A percentile compares a stretch with the other conserved stretches of the same genome.
These are phyloP conservation scores for Tichodroma muraria DNA, from an alignment of 2,113 vertebrate genomes.

Conservation along the genomic window DNA sequence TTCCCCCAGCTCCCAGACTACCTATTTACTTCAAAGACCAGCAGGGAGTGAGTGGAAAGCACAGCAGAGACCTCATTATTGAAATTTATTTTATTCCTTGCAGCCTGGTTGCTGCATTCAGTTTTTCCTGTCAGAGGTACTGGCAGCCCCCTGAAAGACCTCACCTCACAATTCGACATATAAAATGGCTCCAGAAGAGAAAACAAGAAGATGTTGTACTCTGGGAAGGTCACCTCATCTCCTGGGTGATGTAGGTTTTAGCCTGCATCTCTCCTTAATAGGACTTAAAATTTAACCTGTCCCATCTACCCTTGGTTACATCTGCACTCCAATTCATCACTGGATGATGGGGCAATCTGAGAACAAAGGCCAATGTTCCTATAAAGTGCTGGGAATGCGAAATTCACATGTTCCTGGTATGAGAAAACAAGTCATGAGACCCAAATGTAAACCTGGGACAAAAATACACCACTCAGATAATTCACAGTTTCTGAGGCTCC, in stretches of 20 bases:
- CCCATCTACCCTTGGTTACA: background rate
- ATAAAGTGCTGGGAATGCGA: background rate
- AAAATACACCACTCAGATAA: background rate
- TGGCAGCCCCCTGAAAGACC: background rate
- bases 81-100: background rate
- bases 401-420: background rate
- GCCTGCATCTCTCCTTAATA: background rate
- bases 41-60: background rate
- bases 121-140: background rate
- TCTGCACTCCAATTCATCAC: background rate
- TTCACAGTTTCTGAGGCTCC: background rate
- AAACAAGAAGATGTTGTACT: background rate
- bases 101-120: background rate
- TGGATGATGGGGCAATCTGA: background rate
- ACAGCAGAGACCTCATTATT: background rate
- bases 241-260: background rate
- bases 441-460: background rate
- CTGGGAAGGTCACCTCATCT: background rate
- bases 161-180: background rate
- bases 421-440: background rate
- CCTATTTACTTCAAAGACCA: background rate
- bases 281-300: background rate
- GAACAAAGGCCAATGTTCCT: background rate
- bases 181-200: background rate
- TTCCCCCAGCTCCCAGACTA: background rate